These are phyloP conservation scores for Siniperca chuatsi DNA, from an alignment of 2,113 vertebrate genomes.

Conservation along the genomic window DNA sequence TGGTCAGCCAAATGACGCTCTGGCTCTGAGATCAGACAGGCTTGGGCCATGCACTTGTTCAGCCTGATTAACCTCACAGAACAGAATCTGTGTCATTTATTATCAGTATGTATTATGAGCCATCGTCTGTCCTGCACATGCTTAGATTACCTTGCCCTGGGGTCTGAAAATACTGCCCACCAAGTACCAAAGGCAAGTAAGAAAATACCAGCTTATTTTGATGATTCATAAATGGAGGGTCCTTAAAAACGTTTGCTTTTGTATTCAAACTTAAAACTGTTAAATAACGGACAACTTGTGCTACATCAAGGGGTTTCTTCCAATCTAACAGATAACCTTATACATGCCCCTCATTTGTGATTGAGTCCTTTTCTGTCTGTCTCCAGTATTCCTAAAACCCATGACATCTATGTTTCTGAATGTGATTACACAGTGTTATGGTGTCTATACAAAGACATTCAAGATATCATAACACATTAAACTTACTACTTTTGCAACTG, in stretches of 20 bases:
- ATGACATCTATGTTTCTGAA: neutral
- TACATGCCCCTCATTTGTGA: neutral
- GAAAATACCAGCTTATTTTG: neutral
- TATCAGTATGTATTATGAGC: slow-evolving; percentile 9
- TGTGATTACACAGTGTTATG: neutral
- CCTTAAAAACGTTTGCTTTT: neutral
- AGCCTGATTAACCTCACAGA: slow-evolving; percentile 33
- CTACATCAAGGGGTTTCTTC: neutral
- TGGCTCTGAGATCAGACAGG: slow-evolving; percentile 41
- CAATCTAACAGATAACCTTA: neutral
- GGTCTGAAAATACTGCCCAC: neutral
- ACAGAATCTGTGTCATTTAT: neutral
- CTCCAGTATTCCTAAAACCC: neutral
- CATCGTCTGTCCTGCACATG: neutral
- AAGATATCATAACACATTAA: neutral
- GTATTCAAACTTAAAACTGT: neutral
- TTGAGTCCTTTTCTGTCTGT: neutral
- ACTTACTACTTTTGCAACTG: neutral
- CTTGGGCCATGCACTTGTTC: slow-evolving; percentile 1
- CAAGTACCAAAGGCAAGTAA: neutral
- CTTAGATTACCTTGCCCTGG: neutral
- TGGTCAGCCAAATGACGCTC: slow-evolving; percentile 41
- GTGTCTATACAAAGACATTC: neutral
- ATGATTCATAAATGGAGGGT: neutral
- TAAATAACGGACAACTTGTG: neutral